Conservation (phyloP, 35 echinoderm and acorn worm genomes). For the Heliocidaris tuberculata region DNA sequence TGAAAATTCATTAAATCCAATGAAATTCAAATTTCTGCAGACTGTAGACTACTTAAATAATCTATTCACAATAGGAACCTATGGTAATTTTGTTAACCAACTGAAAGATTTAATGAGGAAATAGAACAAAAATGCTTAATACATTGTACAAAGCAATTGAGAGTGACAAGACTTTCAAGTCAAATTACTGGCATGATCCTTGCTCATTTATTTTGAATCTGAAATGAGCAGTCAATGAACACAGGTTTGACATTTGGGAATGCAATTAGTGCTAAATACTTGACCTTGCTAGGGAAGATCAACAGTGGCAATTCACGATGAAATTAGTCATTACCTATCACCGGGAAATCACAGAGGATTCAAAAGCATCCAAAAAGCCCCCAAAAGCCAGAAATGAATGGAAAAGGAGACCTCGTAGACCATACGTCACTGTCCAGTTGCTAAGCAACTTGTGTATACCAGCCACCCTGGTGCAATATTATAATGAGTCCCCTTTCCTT, state of each 20-base stretch:
- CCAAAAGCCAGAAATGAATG: not conserved
- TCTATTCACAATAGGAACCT: not conserved
- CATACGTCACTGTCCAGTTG: slow-evolving; percentile 15
- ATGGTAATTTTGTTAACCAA: not conserved
- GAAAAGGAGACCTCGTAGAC: not conserved
- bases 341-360: not conserved
- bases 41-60: not conserved
- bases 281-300: not conserved
- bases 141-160: not conserved
- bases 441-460: slow-evolving; percentile 22
- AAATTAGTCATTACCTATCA: slow-evolving; percentile 10
- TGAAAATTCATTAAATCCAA: no score
- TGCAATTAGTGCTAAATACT: slow-evolving; percentile 1
- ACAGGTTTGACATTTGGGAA: slow-evolving; percentile 3
- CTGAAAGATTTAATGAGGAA: not conserved
- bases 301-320: slow-evolving; percentile 16
- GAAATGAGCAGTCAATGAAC: not conserved
- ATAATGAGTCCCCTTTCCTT: slow-evolving; percentile 30
- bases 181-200: not conserved
- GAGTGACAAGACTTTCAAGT: not conserved
- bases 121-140: not conserved
- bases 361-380: not conserved
- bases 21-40: no score
- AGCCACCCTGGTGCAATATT: slow-evolving; percentile 45
- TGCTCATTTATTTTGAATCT: not conserved